Evolutionary conservation across 2,888 invertebrate genomes (phyloP).

Genomic region (Napeogenes sylphis): DNA sequence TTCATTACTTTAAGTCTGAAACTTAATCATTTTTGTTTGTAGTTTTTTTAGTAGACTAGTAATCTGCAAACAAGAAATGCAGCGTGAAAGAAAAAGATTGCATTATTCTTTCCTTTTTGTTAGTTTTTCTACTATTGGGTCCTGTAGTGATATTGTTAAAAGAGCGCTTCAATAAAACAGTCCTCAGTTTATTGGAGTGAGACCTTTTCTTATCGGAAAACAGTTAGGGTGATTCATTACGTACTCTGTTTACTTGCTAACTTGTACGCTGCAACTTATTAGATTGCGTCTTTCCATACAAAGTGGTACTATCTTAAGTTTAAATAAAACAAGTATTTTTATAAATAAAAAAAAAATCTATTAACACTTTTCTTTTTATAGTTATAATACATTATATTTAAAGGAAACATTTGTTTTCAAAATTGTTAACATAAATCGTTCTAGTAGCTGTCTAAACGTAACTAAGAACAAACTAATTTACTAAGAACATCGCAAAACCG

Average conservation of each 20-base stretch:
- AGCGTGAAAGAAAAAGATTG: conserved; percentile 34
- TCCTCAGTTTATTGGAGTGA: conserved; percentile 57
- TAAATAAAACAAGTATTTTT: no score
- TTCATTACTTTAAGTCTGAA: no score
- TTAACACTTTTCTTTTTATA: no score
- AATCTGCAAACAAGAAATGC: no score
- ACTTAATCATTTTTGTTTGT: no score
- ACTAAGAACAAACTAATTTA: conserved; percentile 23
- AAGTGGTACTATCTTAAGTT: no score
- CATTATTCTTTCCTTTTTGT: conserved; percentile 72
- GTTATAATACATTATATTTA: no score
- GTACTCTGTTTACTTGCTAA: conserved; percentile 42
- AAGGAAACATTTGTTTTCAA: neutral
- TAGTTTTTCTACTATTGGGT: conserved; percentile 69
- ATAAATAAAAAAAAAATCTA: no score
- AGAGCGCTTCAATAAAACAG: conserved; percentile 73
- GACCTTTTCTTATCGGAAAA: conserved; percentile 68
- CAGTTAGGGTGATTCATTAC: conserved; percentile 71
- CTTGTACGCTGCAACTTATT: conserved; percentile 34
- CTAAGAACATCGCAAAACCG: conserved; percentile 22
- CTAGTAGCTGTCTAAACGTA: conserved; percentile 8
- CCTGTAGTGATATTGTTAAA: conserved; percentile 68
- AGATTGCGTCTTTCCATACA: no score
- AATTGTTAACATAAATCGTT: conserved; percentile 6
- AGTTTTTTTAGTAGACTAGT: no score